Percentiles rank a stretch among this genome's conserved stretches.
Conservation (phyloP, 2,113 vertebrate species). For the Microtus montanus region DNA sequence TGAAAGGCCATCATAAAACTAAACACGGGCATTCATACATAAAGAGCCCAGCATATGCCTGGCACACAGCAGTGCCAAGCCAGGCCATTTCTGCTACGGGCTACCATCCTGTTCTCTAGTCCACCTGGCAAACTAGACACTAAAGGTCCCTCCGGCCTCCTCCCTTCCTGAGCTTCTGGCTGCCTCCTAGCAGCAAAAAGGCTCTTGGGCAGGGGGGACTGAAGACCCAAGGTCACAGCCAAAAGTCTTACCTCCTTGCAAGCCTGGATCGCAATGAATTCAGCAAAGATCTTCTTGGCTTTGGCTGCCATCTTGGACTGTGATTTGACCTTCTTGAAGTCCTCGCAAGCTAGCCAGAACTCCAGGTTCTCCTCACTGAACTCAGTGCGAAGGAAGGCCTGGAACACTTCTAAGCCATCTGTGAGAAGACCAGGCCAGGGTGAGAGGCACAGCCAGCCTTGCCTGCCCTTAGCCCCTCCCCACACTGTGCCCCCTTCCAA, state of each 20-base stretch:
- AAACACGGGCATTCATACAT: background rate
- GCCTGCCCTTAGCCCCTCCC: background rate
- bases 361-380: slow-evolving; percentile 99
- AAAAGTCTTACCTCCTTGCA: slow-evolving; percentile 94
- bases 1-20: background rate
- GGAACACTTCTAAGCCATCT: slow-evolving; percentile 97
- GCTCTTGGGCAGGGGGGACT: background rate
- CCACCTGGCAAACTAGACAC: background rate
- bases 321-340: slow-evolving; percentile 98
- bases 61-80: background rate
- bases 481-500: background rate
- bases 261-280: slow-evolving; percentile 98
- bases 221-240: background rate
- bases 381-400: slow-evolving; percentile 96
- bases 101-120: background rate
- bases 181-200: background rate
- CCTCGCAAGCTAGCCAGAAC: slow-evolving; percentile 98
- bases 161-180: background rate
- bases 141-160: background rate
- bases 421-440: slow-evolving; percentile 64
- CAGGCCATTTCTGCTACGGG: background rate
- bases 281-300: slow-evolving; percentile 96
- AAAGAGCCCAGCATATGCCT: background rate
- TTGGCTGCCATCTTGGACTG: slow-evolving; percentile 98
- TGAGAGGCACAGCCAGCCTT: slow-evolving; percentile 79